Evolutionary conservation across 2,113 vertebrate genomes (phyloP), one percentile per base, ranked within the genome.

Genomic region (Telmatochromis sp.): DNA sequence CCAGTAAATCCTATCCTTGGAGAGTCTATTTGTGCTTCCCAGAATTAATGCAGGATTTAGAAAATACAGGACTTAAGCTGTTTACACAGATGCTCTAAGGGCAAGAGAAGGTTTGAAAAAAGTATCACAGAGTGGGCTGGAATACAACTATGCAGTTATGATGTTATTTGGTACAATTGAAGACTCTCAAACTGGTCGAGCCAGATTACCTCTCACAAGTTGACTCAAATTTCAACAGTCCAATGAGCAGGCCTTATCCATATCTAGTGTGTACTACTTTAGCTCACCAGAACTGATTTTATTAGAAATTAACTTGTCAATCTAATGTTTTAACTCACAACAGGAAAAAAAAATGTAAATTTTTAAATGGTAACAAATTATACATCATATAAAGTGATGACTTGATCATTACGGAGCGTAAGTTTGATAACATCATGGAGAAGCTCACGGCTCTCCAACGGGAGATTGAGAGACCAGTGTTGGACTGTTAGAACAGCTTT

Each of bases 1-100:
- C 63, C 80, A 33, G 65, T 23, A 87, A 94, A 88, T 84, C 82
- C 86, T n/a, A 33, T 65, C 87, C 84, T 51, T 51, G 21, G 88
- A 90, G 86, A 90, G 51, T 81, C 53, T 86, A 70, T 90, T 87
- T 83, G 55, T 81, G 83, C 82, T 28, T 89, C 78, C 13, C 31
- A 58, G 89, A 91, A 92, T 91, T 14, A 87, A 92, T 88, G 82
- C 90, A 87, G 90, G 90, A 92, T 92, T 93, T 89, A 82, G 75
- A 87, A 94, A 92, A 90, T 81, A 21, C 86, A 26, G 85, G 79
- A 87, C 80, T 91, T 87, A 91, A 92, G 89, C 89, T 82, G 80
- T 89, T 94, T 88, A 70, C 80, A 53, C 81, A 89, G 70, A 89
- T 2, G 79, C 85, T 86, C 81, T 7, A 49, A 85, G 87, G 85